Evolutionary conservation across 2,888 invertebrate genomes (phyloP), one percentile per base, ranked within the genome.

Genomic region (Rhodophaea formosa): DNA sequence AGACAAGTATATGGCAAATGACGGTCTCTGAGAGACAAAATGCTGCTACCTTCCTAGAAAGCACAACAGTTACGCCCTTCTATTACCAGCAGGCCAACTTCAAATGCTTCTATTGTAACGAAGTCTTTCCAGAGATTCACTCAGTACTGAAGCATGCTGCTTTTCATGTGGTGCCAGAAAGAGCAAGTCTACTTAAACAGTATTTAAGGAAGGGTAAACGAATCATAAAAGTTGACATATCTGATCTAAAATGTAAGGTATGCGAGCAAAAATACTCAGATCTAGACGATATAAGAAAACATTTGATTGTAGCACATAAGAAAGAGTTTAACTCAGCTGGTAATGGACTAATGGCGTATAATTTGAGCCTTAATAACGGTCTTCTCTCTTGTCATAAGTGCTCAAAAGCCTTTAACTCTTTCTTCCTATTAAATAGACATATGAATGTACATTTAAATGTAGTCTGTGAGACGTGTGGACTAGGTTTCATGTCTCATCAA

Each of bases 1-100:
- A 81, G 58, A 86, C 88, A 42, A 89, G 88, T 70, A 71, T 88
- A 46, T 91, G 90, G 90, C 88, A 89, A 83, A 87, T 89, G 90
- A 90, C 90, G 1, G 77, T 84, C 70, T 82, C 85, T 30, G 90
- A 90, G 67, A 70, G 90, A 52, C 81, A 87, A 65, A 90, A 90
- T 64, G 90, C 89, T 8, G 89, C 90, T 0, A 85, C 84, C 0
- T 87, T 89, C 65, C 65, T 91, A 30, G 86, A 89, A 63, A 72
- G 63, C 65, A 88, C 89, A 0, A 86, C 86, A 1, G 74, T 87
- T 62, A 85, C 79, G 62, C 90, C 90, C 0, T 91, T 91, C 65
- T 84, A 80, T 72, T 90, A 88, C 59, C 87, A 88, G 46, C 88
- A 90, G 69, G 89, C 88, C 0, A 90, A 85, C 70, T 91, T 86